These are phyloP conservation scores for Pleuronectes platessa DNA, from an alignment of 2,113 vertebrate species.

Conservation along the genomic window DNA sequence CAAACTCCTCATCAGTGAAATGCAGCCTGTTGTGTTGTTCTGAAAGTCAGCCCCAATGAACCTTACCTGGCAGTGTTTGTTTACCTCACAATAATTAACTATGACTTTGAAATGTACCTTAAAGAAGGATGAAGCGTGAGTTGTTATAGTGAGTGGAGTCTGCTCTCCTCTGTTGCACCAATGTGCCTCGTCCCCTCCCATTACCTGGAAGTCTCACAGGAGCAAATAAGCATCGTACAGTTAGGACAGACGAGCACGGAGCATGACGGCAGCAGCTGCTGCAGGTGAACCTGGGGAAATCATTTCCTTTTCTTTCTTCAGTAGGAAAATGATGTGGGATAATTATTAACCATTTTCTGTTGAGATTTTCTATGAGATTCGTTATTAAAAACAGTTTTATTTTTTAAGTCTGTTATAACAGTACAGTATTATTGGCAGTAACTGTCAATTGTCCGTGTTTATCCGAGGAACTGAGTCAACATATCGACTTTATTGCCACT, in stretches of 20 bases:
- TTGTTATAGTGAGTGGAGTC: constrained; percentile 27
- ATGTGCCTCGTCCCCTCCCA: constrained; percentile 62
- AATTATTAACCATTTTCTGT: background rate
- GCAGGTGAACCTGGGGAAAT: constrained; percentile 67
- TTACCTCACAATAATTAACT: constrained; percentile 14
- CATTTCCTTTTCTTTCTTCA: constrained; percentile 15
- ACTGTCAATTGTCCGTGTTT: background rate
- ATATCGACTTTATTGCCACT: background rate
- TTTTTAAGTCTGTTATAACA: no score
- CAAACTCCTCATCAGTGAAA: constrained; percentile 9
- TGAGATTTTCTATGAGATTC: no score
- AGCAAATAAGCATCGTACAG: constrained; percentile 61
- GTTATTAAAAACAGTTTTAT: no score
- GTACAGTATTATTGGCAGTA: no score
- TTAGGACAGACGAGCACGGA: constrained; percentile 74
- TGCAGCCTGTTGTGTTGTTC: background rate
- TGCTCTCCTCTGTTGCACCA: constrained; percentile 50
- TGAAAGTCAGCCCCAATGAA: constrained; percentile 1
- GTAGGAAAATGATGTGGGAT: background rate
- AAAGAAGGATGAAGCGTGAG: constrained; percentile 27
- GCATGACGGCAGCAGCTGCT: constrained; percentile 77
- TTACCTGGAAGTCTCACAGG: constrained; percentile 60
- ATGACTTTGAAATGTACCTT: constrained; percentile 14
- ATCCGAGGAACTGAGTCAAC: no score
- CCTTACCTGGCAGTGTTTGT: constrained; percentile 1